Percentiles rank a stretch among this genome's conserved stretches.
phyloP scores from a whole-genome alignment of 2,888 invertebrate genomes.

The Seira ritae region DNA sequence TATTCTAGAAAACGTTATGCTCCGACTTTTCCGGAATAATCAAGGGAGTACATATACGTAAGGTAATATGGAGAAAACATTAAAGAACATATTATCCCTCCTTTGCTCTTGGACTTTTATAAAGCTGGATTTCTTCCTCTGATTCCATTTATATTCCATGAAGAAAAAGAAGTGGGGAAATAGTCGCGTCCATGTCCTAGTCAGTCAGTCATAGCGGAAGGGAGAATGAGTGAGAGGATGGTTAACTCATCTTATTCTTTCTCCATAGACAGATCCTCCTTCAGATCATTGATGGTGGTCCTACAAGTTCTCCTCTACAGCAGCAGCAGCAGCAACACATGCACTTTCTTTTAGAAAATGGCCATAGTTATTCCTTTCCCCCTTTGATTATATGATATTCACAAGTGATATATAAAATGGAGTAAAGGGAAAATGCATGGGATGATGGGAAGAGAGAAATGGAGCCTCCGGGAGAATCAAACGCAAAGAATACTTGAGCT shows the following conservation, averaged over 20 bases:
- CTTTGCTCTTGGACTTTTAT: neutral
- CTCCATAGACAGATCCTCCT: slow-evolving; percentile 16
- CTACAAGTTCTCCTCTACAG: neutral
- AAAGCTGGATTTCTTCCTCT: neutral
- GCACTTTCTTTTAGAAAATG: neutral
- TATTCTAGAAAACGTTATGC: too few species aligned
- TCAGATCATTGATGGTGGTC: slow-evolving; percentile 38
- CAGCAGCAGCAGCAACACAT: slow-evolving; percentile 22
- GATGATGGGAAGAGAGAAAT: slow-evolving; percentile 19
- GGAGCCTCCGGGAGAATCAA: slow-evolving; percentile 38
- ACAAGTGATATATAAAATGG: neutral
- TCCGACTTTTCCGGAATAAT: too few species aligned
- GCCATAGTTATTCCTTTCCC: neutral
- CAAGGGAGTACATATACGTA: too few species aligned
- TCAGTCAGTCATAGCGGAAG: slow-evolving; percentile 1
- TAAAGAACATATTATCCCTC: neutral
- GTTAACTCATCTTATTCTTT: slow-evolving; percentile 10
- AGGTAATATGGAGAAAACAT: too few species aligned
- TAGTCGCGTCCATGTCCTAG: neutral
- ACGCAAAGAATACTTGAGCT: slow-evolving; percentile 18
- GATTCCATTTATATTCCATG: neutral
- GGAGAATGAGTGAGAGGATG: slow-evolving; percentile 5
- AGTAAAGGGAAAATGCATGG: neutral
- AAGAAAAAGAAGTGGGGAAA: neutral
- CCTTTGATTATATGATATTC: slow-evolving; percentile 32